These are phyloP conservation scores for Drosophila mulleri DNA, from an alignment of 2,888 invertebrate species.

Conservation along the genomic window DNA sequence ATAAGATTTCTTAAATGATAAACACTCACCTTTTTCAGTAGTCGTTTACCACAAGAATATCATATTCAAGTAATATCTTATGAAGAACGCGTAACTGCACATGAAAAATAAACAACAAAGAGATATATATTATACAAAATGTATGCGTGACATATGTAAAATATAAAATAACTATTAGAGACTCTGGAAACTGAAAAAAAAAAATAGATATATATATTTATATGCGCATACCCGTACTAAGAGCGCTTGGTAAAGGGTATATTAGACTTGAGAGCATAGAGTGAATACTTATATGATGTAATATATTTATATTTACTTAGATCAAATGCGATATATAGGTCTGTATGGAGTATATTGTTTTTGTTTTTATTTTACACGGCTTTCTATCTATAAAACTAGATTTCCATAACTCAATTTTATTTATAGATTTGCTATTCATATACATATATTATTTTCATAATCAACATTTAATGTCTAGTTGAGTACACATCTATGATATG, in stretches of 20 bases:
- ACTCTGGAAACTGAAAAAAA: constrained; percentile 9
- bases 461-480: background rate
- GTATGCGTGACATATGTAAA: constrained; percentile 6
- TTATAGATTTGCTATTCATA: background rate
- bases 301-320: background rate
- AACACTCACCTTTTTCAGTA: constrained; percentile 37
- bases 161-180: constrained; percentile 13
- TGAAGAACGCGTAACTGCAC: constrained; percentile 18
- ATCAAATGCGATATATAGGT: too few relatives aligned
- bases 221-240: background rate
- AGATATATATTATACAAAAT: constrained; percentile 5
- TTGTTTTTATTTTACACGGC: too few relatives aligned
- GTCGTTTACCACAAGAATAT: constrained; percentile 6
- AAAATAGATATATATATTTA: background rate
- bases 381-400: too few relatives aligned
- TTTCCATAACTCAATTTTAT: background rate
- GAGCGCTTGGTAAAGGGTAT: background rate
- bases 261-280: background rate
- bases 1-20: background rate
- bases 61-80: constrained; percentile 6
- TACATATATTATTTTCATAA: background rate
- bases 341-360: too few relatives aligned
- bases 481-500: background rate
- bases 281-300: background rate
- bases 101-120: background rate